These are phyloP conservation scores for Porites evermanni DNA, from an alignment of 92 coral and sea anemone species.

Conservation along the genomic window DNA sequence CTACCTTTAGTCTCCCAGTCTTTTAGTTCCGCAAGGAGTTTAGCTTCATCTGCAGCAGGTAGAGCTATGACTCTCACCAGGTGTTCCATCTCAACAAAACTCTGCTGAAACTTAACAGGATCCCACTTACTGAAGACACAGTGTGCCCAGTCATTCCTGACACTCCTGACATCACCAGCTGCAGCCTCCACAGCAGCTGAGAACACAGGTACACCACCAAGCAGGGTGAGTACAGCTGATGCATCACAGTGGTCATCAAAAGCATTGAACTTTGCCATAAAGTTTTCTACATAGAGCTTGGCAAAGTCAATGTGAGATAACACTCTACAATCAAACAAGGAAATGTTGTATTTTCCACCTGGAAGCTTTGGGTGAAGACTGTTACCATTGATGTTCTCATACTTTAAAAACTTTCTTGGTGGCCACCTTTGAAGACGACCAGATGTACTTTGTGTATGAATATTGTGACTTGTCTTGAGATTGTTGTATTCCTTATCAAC, in stretches of 20 bases:
- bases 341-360: background rate
- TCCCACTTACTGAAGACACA: conserved; percentile 55
- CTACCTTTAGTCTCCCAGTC: conserved; percentile 59
- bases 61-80: conserved; percentile 31
- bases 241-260: conserved; percentile 69
- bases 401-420: background rate
- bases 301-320: conserved; percentile 49
- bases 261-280: conserved; percentile 60
- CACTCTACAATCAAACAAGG: conserved; percentile 52
- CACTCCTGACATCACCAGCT: conserved; percentile 49
- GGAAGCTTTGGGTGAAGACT: conserved; percentile 33
- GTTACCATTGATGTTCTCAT: conserved; percentile 36
- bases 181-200: conserved; percentile 44
- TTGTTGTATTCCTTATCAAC: conserved; percentile 57
- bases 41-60: conserved; percentile 13
- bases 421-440: conserved; percentile 20
- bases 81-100: conserved; percentile 36
- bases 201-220: conserved; percentile 58
- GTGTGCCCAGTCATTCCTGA: conserved; percentile 68
- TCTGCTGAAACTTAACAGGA: conserved; percentile 21
- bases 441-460: conserved; percentile 36
- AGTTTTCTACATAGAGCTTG: conserved; percentile 43
- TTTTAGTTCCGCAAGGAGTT: conserved; percentile 14
- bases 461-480: conserved; percentile 56
- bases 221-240: conserved; percentile 52